phyloP scores from a whole-genome alignment of 2,113 vertebrate genomes.

The Plecotus auritus region DNA sequence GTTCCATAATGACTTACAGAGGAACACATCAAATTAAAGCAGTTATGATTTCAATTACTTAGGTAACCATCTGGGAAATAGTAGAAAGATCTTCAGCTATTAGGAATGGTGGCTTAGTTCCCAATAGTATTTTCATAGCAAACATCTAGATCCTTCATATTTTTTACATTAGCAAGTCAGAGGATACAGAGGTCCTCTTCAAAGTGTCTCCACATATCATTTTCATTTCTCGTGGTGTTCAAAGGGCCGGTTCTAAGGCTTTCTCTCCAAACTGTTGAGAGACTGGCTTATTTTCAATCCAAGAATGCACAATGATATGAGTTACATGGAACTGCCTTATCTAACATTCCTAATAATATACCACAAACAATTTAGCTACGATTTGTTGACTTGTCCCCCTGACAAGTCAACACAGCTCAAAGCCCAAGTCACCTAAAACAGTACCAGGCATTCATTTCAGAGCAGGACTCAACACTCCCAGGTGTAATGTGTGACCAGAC shows the following conservation, averaged over 20 bases:
- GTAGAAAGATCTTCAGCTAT: slow-evolving; percentile 4
- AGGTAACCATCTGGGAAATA: slow-evolving; percentile 21
- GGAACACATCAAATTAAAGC: slow-evolving; percentile 5
- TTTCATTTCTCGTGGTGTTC: slow-evolving; percentile 48
- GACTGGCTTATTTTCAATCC: slow-evolving; percentile 56
- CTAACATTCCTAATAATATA: slow-evolving; percentile 69
- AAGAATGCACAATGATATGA: slow-evolving; percentile 56
- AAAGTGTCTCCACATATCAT: neutral
- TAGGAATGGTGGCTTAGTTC: neutral
- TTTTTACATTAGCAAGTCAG: slow-evolving; percentile 31
- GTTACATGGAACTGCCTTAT: slow-evolving; percentile 57
- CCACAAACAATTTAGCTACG: slow-evolving; percentile 52
- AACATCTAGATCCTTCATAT: neutral
- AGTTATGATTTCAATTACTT: slow-evolving; percentile 31
- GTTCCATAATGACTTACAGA: slow-evolving; percentile 34
- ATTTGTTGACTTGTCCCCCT: slow-evolving; percentile 48
- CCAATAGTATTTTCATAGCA: slow-evolving; percentile 15
- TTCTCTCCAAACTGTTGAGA: slow-evolving; percentile 59
- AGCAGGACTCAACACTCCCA: slow-evolving; percentile 57
- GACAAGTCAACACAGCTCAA: slow-evolving; percentile 59
- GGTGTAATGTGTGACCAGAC: slow-evolving; percentile 41
- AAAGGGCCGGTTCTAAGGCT: slow-evolving; percentile 27
- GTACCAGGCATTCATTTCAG: slow-evolving; percentile 1
- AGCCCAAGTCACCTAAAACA: slow-evolving; percentile 38
- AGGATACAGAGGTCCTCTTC: slow-evolving; percentile 25